Base-by-base conservation (phyloP, 2,113 vertebrate species). In the Megaceryle torquata region DNA sequence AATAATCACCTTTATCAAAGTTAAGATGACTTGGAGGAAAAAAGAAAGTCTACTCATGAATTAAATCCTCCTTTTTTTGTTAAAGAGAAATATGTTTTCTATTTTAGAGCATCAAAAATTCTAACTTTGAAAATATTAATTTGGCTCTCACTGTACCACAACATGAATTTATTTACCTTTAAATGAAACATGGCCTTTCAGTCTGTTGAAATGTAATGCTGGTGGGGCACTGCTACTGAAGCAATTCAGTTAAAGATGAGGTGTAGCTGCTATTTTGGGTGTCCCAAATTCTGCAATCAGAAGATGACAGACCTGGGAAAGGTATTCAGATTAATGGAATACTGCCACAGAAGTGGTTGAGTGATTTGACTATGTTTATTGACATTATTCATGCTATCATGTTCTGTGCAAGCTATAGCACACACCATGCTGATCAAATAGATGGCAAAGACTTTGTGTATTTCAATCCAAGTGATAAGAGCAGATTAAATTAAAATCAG, bases 401-500 rank as follows among this genome's bases (percentile, higher is more conserved):
- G 29, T 16, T 88, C 82, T 43, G 33, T 81, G 63, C 69, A 54
- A 95, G 69, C 69, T 65, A 7, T 39, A 88, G 78, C 67, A 60
- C 61, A 29, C 22, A 13, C 53, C 18, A 3, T 4, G 43, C 61
- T 77, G 68, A 83, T 86, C 80, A 87, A 64, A 86, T 28, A 82
- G 51, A 89, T 91, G 69, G 67, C 41, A 96, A 74, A 91, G 87
- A n/a, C 20, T 71, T 82, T 71, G 48, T 5, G 2, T 31, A 24
- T 67, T 91, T 94, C 85, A 57, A 2, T 74, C 72, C 51, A 96
- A 93, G 54, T 51, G 85, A 71, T 86, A 94, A 93, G 56, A 86
- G 74, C 48, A 91, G 50, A 90, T 89, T 72, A 87, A 78, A 92
- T 91, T 76, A 82, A 86, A 96, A 95, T 88, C 76, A 91, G 83